Base-by-base conservation (phyloP, 2,113 vertebrate species). In the Phalacrocorax brasilianus region DNA sequence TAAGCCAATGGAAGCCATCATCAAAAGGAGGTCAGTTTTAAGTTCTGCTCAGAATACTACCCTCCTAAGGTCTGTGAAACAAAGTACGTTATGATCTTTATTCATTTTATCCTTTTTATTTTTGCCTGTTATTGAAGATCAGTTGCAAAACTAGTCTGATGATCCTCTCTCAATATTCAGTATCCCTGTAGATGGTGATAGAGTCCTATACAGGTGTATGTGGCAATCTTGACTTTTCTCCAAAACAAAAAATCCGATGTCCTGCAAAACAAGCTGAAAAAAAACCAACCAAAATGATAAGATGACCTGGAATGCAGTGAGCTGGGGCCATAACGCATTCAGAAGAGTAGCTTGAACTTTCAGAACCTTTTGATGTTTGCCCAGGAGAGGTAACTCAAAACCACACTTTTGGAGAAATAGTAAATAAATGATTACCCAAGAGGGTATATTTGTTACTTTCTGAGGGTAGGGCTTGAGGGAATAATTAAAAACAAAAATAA, bases 381-480 rank as follows among this genome's bases (percentile, higher is more conserved):
- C 11, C 32, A 42, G 40, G 56, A 96, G 49, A 88, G 45, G 74
- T 53, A 88, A 88, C 59, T 83, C 47, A 59, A 89, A 91, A 11
- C 17, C 7, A 58, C 9, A 38, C 3, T 12, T 58, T 90, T 80
- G 38, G 38, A 85, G 93, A 95, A 89, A 67, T 3, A 75, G 9
- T 68, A 56, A 93, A 93, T 90, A 90, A 93, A 89, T 63, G 20
- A 73, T 88, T 93, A 90, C 71, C 71, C 63, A 50, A 56, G 75
- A 76, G 38, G 12, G 33, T 65, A 22, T 53, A 65, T 72, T 79
- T 82, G 12, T 76, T 82, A 58, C 23, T 58, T 88, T 55, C n/a
- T 47, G 78, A 90, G 38, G 14, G 35, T 33, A 79, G 21, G 21
- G 11, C 12, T 88, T 88, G 50, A 63, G 77, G 38, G 55, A 94